These are phyloP conservation scores for Papilio aristodemus DNA, from an alignment of 1,140 invertebrate genomes.

Conservation along the genomic window DNA sequence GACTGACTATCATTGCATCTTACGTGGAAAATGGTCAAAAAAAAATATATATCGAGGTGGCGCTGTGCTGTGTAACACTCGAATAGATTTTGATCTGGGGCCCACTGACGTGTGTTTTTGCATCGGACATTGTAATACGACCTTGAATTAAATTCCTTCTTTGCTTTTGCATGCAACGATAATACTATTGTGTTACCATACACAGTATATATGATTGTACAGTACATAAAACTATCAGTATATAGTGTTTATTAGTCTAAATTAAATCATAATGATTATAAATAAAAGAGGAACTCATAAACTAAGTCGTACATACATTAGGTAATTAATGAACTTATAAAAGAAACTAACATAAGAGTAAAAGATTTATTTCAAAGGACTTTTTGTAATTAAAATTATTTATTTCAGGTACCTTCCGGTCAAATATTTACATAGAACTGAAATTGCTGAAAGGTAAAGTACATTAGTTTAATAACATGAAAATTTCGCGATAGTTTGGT, in stretches of 20 bases:
- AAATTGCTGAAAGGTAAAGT: background rate
- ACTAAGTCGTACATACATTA: no score
- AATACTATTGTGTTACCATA: background rate
- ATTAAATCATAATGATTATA: no score
- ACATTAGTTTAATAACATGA: no score
- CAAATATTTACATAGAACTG: background rate
- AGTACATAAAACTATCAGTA: no score
- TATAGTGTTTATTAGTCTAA: no score
- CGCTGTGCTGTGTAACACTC: constrained; percentile 19
- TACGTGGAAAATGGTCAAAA: constrained; percentile 22
- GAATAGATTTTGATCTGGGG: constrained; percentile 28
- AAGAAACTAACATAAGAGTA: no score
- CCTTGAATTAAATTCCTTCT: background rate
- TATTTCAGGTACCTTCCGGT: background rate
- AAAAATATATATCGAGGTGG: constrained; percentile 22
- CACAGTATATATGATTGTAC: no score
- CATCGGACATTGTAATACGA: constrained; percentile 6
- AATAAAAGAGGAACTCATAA: no score
- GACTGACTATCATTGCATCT: constrained; percentile 27
- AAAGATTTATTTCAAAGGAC: no score
- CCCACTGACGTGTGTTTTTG: constrained; percentile 30
- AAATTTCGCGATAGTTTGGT: no score
- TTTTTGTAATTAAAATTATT: background rate
- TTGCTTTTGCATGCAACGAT: constrained; percentile 11
- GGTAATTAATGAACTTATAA: no score